Base-by-base conservation (phyloP, 37 sponge, comb jelly and placozoan genomes). In the Tethya wilhelma region DNA sequence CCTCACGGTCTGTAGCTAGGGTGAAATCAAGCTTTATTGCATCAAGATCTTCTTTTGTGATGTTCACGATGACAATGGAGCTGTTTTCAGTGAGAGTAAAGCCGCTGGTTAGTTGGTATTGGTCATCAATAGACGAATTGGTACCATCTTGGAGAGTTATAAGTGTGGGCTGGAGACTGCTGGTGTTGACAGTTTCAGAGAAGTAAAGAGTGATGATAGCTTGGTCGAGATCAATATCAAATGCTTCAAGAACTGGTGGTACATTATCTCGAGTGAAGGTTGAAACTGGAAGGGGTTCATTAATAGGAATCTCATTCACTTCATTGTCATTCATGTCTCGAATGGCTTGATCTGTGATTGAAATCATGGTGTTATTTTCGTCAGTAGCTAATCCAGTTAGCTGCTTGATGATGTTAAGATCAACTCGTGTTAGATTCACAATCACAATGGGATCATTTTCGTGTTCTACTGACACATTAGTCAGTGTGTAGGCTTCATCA, bases 181-280 rank as follows among this genome's bases (percentile, higher is more conserved):
- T 38, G 23, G 78, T 63, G 70, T 96, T 93, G 32, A 96, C 97
- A 66, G 97, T 96, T 72, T 96, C 97, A 67, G 89, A 87, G 89
- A 96, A 96, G 63, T 56, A 85, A 17, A 96, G 79, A n/a, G 84
- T 87, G 38, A 96, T 46, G 36, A 75, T 85, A 1, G 85, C 58
- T 0, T 82, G 67, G 77, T 96, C 91, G 83, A 90, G 74, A 53
- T 96, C 91, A 17, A 96, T 23, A 34, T 87, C 79, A 63, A 93
- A 96, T 4, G 25, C 3, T 58, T 86, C 86, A 17, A 96, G 75
- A 26, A 70, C 77, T 32, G 97, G 97, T 36, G 44, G 42, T 43
- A 85, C 28, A 1, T 12, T 55, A 56, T 96, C 97, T 71, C 40
- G 39, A 0, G 53, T 76, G 64, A 83, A 96, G 11, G 4, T 25